These are phyloP conservation scores for Abrostola tripartita DNA, from an alignment of 2,888 invertebrate species.

Conservation along the genomic window DNA sequence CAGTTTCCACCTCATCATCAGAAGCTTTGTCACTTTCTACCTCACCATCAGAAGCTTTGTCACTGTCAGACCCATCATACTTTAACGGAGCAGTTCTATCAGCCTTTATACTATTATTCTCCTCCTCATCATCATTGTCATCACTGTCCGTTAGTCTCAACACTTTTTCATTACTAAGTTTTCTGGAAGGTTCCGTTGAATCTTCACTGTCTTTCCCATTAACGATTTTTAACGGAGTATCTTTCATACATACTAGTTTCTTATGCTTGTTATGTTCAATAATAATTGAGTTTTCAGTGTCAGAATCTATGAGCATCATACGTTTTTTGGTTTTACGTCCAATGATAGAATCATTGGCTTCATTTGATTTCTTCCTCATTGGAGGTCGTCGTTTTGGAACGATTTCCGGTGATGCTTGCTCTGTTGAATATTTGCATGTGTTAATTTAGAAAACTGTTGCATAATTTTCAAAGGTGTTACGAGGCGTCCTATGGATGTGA, in stretches of 20 bases:
- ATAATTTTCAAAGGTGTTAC: too few species aligned
- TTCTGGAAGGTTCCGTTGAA: constrained; percentile 9
- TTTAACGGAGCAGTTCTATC: constrained; percentile 24
- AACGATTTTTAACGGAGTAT: constrained; percentile 75
- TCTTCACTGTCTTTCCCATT: constrained; percentile 45
- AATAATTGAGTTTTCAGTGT: constrained; percentile 81
- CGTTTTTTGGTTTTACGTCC: constrained; percentile 74
- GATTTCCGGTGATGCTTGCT: constrained; percentile 77
- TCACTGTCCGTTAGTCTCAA: constrained; percentile 7
- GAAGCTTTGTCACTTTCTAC: constrained; percentile 21
- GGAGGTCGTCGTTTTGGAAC: constrained; percentile 70
- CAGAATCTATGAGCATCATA: constrained; percentile 76
- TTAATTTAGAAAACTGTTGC: not conserved
- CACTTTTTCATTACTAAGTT: constrained; percentile 5
- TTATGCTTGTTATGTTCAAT: constrained; percentile 73
- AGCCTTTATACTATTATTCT: constrained; percentile 11
- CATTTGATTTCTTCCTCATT: constrained; percentile 55
- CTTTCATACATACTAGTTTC: constrained; percentile 75
- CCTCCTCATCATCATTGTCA: not conserved
- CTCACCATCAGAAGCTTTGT: constrained; percentile 14
- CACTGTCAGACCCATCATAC: constrained; percentile 32
- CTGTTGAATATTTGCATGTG: constrained; percentile 36
- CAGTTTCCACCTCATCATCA: constrained; percentile 32
- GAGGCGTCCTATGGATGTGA: too few species aligned
- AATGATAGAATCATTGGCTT: constrained; percentile 65